phyloP scores from a whole-genome alignment of 2,113 vertebrate species.

The Dasyurus viverrinus region DNA sequence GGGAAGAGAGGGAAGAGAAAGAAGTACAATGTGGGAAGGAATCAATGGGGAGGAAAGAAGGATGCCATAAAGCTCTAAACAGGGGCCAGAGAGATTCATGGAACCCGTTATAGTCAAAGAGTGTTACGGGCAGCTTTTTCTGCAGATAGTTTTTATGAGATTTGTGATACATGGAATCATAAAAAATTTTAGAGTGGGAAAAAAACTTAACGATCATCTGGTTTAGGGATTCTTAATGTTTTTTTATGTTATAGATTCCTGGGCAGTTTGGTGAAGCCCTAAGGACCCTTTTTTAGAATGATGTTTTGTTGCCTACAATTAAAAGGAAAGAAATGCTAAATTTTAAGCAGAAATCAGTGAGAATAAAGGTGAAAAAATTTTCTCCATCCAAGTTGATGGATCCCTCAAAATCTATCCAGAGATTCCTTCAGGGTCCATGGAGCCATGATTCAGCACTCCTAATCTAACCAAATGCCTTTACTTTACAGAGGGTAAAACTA shows the following conservation, averaged over 20 bases:
- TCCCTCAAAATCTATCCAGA: background rate
- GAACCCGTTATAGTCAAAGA: background rate
- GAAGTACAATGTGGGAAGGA: background rate
- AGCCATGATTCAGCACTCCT: background rate
- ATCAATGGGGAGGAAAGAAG: background rate
- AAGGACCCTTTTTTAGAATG: background rate
- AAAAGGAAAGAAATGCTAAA: background rate
- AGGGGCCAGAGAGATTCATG: background rate
- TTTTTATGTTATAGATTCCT: background rate
- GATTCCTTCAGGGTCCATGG: background rate
- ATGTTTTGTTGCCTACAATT: background rate
- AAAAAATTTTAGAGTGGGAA: background rate
- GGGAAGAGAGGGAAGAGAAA: background rate
- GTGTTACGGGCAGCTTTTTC: background rate
- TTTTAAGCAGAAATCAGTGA: background rate
- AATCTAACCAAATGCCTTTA: background rate
- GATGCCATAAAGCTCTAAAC: background rate
- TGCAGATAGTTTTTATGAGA: background rate
- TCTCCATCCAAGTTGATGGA: background rate
- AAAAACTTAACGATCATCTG: background rate
- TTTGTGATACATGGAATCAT: background rate
- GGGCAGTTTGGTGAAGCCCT: background rate
- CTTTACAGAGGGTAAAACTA: background rate
- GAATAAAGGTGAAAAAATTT: background rate
- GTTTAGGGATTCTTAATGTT: background rate